Evolutionary conservation across 2,888 invertebrate species (phyloP), one percentile per base, ranked within the genome.

Genomic region (Phyllotreta cruciferae): DNA sequence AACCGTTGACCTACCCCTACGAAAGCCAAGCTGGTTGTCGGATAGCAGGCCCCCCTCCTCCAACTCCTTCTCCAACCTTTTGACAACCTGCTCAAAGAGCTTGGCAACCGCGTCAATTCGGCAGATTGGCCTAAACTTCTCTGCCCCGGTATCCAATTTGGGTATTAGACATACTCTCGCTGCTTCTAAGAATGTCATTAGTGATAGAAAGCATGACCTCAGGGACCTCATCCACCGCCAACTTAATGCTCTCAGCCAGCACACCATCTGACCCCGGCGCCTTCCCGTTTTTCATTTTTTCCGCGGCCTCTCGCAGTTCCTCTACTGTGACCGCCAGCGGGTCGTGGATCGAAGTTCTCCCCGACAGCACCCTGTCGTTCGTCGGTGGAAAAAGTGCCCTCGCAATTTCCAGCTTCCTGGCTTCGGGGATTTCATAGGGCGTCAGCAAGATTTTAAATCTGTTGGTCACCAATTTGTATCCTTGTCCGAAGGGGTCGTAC

Each of bases 361-460:
- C 13, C 6, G n/a, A 13, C 9, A 11, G 9, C 10, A 14, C 13
- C 44, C 10, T 44, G 10, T 54, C 42, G 5, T 10, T 54, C 1
- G n/a, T 41, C 10, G 6, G 11, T n/a, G 62, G 56, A 9, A 62
- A 62, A 6, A 62, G 56, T 8, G 47, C 62, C n/a, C 10, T 56
- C 8, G 44, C 38, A 3, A n/a, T 49, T 1, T 44, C 10, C 1
- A 42, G 14, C 7, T 42, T 50, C 6, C 10, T 14, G 6, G 11
- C 11, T 4, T 56, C 37, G 0, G 45, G 6, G 0, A 62, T 9
- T 0, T 34, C 44, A 34, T 62, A 56, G 1, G 62, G 62, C 7
- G 36, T 50, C 4, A 10, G 38, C 5, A 53, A 6, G 3, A 38
- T 2, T 37, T 14, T 60, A 34, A 60, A 39, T 2, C 6, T n/a